phyloP scores from a whole-genome alignment of 2,888 invertebrate genomes.

The Branchipolynoe longqiensis region DNA sequence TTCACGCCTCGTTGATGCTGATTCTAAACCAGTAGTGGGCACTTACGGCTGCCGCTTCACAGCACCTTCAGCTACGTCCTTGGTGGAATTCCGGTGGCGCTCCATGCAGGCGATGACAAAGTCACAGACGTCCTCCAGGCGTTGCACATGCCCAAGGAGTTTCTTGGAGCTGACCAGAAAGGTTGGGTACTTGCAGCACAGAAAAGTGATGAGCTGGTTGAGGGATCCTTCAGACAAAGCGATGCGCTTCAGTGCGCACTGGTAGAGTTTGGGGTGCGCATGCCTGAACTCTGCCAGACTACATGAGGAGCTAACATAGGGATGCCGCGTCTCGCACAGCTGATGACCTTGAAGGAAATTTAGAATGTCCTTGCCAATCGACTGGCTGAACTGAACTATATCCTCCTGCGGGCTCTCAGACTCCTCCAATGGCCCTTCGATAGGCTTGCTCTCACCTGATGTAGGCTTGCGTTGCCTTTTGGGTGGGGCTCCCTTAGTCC shows the following conservation, averaged over 20 bases:
- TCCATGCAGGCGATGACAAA: conserved; percentile 30
- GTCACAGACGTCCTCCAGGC: conserved; percentile 57
- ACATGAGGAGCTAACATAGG: conserved; percentile 9
- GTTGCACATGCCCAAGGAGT: conserved; percentile 8
- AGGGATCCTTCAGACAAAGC: not conserved
- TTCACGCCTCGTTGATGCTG: no score
- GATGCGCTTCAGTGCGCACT: not conserved
- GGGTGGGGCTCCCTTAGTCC: no score
- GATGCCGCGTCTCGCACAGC: not conserved
- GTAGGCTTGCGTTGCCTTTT: no score
- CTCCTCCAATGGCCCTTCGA: no score
- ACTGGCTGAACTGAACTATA: conserved; percentile 19
- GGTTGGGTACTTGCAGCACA: not conserved
- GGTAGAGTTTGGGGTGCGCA: not conserved
- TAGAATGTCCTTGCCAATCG: conserved; percentile 8
- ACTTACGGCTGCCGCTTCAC: no score
- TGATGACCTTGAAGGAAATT: not conserved
- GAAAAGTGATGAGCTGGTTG: conserved; percentile 33
- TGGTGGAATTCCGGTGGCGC: no score
- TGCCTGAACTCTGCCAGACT: not conserved
- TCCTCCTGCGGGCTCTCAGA: no score
- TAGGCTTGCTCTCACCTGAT: no score
- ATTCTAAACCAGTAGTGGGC: no score
- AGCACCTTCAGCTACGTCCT: no score
- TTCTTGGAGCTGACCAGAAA: conserved; percentile 3